A percentile compares a stretch with the other conserved stretches of the same genome.
These are phyloP conservation scores for Mesaphorura yosii DNA, from an alignment of 1,140 invertebrate species.

Conservation along the genomic window DNA sequence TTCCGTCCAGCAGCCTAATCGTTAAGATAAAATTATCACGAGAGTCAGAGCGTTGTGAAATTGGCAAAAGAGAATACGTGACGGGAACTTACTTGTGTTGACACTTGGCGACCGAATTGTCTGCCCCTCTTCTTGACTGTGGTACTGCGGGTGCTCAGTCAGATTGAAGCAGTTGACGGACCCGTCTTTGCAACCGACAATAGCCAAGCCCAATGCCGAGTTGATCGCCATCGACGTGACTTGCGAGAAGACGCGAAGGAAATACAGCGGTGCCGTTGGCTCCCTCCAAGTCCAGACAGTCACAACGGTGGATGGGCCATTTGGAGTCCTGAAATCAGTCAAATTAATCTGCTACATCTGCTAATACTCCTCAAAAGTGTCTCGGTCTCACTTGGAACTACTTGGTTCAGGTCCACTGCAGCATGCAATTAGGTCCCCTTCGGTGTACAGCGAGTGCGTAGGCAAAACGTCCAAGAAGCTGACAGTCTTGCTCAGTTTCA, in stretches of 20 bases:
- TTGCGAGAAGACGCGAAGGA: slow-evolving; percentile 22
- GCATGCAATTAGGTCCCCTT: slow-evolving; percentile 23
- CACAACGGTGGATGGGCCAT: slow-evolving; percentile 17
- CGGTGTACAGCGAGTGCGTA: slow-evolving; percentile 11
- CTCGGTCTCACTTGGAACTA: not conserved
- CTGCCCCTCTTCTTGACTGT: slow-evolving; percentile 24
- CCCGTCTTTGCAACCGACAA: slow-evolving; percentile 22
- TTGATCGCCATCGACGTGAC: slow-evolving; percentile 14
- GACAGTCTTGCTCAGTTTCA: slow-evolving; percentile 8
- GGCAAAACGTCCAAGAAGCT: slow-evolving; percentile 14
- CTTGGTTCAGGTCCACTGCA: slow-evolving; percentile 7
- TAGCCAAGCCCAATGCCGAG: slow-evolving; percentile 6
- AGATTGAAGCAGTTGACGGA: slow-evolving; percentile 23
- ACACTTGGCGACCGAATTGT: slow-evolving; percentile 23
- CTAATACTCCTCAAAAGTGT: not conserved
- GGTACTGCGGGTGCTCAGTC: slow-evolving; percentile 15
- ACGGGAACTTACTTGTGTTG: slow-evolving; percentile 16
- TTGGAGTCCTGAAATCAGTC: slow-evolving; percentile 1
- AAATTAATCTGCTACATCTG: not conserved
- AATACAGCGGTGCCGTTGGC: slow-evolving; percentile 20
- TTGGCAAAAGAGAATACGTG: not conserved
- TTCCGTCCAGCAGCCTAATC: no score
- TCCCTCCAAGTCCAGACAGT: slow-evolving; percentile 24
- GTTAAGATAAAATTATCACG: no score
- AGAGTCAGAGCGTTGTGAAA: no score